A percentile compares a stretch with the other conserved stretches of the same genome.
Conservation (phyloP, 2,797 vertebrate genomes). For the Alca torda region DNA sequence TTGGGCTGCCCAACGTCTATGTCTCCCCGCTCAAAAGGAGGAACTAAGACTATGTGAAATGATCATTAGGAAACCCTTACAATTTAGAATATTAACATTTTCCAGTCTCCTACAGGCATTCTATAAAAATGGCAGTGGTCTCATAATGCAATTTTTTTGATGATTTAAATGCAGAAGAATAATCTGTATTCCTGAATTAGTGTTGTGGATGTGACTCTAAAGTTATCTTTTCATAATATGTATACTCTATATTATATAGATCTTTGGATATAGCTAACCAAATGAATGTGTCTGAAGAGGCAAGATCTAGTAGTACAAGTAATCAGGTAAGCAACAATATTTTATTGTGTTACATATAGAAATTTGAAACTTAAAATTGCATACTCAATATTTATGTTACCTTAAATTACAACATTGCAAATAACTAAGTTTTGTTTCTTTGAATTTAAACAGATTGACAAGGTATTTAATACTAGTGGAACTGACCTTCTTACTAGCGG, state of each 20-base stretch:
- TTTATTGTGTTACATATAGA: background rate
- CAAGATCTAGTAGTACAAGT: conserved; percentile 77
- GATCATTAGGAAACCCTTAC: background rate
- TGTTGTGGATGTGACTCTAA: background rate
- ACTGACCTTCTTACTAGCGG: conserved; percentile 77
- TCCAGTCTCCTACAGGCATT: background rate
- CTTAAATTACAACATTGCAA: background rate
- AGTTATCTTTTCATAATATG: background rate
- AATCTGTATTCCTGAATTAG: background rate
- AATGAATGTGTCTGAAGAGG: conserved; percentile 83
- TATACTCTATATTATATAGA: conserved; percentile 45
- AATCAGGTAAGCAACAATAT: conserved; percentile 81
- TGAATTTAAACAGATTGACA: conserved; percentile 84
- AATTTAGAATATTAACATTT: background rate
- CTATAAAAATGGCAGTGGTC: background rate
- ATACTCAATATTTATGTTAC: background rate
- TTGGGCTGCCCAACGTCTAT: background rate
- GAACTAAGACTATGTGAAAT: background rate
- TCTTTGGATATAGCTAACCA: conserved; percentile 88
- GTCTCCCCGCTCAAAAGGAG: background rate
- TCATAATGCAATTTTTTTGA: background rate
- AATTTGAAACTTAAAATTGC: background rate
- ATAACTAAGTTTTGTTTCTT: conserved; percentile 6
- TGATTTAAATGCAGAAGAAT: background rate
- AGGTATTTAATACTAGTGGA: conserved; percentile 83